Base-by-base conservation (phyloP, 2,113 vertebrate species). In the Plectropomus leopardus region DNA sequence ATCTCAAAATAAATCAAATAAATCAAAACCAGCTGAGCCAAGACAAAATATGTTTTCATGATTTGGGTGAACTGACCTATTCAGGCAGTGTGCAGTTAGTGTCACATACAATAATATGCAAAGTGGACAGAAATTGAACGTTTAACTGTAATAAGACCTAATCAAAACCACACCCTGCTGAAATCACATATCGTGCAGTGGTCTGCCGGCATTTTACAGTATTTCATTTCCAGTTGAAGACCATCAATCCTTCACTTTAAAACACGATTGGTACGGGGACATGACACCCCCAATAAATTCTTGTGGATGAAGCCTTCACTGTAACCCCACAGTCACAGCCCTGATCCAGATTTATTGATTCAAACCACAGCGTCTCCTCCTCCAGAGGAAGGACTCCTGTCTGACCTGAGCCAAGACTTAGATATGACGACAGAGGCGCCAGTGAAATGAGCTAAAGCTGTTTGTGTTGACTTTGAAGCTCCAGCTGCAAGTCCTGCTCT, bases 391-490 rank as follows among this genome's bases (percentile, higher is more conserved):
- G 28, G 21, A 57, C 40, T 79, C 61, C 65, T 23, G 65, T 63
- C 66, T 63, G 76, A 68, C 67, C 57, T 32, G 21, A 78, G 69
- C 74, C 47, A 50, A 79, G 60, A 50, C 66, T 61, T 51, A 61
- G 44, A 75, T 36, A 8, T 26, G 4, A 13, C 0, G 60, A 77
- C 54, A 83, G 72, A 74, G 72, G 80, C 26, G 30, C 73, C 84
- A 78, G 36, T 55, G 28, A 81, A 78, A 68, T 64, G 5, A 76
- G 19, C 24, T 69, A 34, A 78, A 86, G 36, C 28, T 64, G 65
- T 64, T 83, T 76, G 69, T 68, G 72, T 66, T 66, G 63, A 83
- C 48, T 76, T 63, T 77, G 68, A 77, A 69, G 28, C 28, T 13
- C 5, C 53, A 40, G 19, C 51, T 81, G 45, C 45, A 24, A 34